Evolutionary conservation across 2,113 vertebrate species (phyloP), one percentile per base, ranked within the genome.

Genomic region (Anolis sagrei): DNA sequence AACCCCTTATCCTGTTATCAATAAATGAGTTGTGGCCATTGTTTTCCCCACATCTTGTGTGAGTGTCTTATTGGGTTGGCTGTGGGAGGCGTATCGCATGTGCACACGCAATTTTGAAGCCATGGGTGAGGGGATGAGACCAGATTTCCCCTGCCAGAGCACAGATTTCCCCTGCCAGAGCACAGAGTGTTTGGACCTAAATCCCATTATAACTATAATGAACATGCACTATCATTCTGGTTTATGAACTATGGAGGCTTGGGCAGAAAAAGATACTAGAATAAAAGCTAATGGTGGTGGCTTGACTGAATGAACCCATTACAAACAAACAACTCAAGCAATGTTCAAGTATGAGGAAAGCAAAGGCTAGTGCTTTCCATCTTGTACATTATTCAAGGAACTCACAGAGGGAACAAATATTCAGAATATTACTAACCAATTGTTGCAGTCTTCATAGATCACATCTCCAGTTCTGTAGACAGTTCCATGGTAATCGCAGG

Each of bases 361-460:
- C 13, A 81, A 27, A 9, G 10, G 23, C 81, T 80, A 32, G 73
- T 68, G 82, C 0, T 6, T 44, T 79, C 4, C 10, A 29, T 84
- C 1, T 66, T 3, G 66, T 3, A 9, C 7, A 1, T 79, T n/a
- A 19, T 54, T 4, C 86, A 66, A 81, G 0, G 2, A 83, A 66
- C 66, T 39, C 3, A 39, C 19, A 80, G 5, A 83, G 64, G 3
- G 39, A 81, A 34, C 5, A 81, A 51, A 51, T 66, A 75, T 61
- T 62, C 2, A 36, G 58, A 74, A 86, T 80, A 18, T 29, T 83
- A 96, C 95, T 68, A 48, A 99, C 98, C 98, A 99, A 92, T 97
- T 96, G 92, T 98, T 99, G 93, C 98, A 99, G 81, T 98, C 97
- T 82, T 99, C 98, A 88, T 97, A 97, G 93, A 99, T 95, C 48